Conservation (phyloP, 2,113 vertebrate genomes). For the Acanthochromis polyacanthus region DNA sequence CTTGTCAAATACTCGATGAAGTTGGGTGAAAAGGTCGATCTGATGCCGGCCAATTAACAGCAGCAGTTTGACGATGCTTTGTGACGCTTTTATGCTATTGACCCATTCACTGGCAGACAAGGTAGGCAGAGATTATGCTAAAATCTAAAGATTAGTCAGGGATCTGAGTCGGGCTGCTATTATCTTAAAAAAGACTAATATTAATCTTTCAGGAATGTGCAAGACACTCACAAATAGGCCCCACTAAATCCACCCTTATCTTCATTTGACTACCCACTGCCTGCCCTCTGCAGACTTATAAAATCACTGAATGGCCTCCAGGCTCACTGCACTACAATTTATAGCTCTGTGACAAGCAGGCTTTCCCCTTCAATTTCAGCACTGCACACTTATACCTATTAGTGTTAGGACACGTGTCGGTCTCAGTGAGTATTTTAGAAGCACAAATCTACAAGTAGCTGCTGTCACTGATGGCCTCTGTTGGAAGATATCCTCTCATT, state of each 20-base stretch:
- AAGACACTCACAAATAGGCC: constrained; percentile 47
- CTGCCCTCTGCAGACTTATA: constrained; percentile 40
- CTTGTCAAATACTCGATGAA: not conserved
- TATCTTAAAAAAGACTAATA: constrained; percentile 49
- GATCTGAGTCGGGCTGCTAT: constrained; percentile 47
- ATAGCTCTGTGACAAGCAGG: constrained; percentile 42
- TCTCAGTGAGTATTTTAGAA: constrained; percentile 17
- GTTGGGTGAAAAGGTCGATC: constrained; percentile 19
- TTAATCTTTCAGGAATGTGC: constrained; percentile 53
- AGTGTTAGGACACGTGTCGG: constrained; percentile 30
- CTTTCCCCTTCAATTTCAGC: constrained; percentile 49
- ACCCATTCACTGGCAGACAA: constrained; percentile 40
- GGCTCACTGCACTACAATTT: constrained; percentile 38
- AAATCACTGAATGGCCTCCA: constrained; percentile 26
- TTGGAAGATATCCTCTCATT: constrained; percentile 49
- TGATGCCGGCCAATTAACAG: constrained; percentile 49
- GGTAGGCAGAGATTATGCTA: constrained; percentile 44
- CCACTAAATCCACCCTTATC: constrained; percentile 47
- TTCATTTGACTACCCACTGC: constrained; percentile 40
- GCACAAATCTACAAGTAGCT: constrained; percentile 25
- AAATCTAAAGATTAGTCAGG: constrained; percentile 59
- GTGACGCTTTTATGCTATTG: constrained; percentile 24
- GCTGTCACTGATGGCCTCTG: constrained; percentile 26
- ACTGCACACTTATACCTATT: constrained; percentile 32
- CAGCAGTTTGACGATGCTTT: constrained; percentile 31